Percentiles rank a stretch among this genome's conserved stretches.
Evolutionary conservation across 2,888 invertebrate species (phyloP).

Genomic region (Nomada goodeniana): DNA sequence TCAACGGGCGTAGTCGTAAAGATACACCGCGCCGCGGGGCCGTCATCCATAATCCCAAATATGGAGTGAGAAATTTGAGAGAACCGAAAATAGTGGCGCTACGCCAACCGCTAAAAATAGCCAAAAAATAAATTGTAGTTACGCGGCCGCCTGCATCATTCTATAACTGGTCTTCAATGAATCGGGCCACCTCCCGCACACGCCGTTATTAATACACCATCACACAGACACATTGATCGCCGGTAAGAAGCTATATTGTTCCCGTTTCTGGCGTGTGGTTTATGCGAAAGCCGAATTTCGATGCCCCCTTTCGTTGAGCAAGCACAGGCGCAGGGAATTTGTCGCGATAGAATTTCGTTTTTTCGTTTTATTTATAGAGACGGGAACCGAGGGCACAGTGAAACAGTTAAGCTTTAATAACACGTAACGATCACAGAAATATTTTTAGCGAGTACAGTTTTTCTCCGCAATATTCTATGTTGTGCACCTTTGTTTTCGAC

Average conservation of each 20-base stretch:
- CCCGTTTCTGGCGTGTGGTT: conserved; percentile 43
- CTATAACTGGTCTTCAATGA: conserved; percentile 76
- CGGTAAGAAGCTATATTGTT: conserved; percentile 51
- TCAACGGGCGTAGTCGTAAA: conserved; percentile 63
- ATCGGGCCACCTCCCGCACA: conserved; percentile 69
- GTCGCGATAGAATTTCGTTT: too few relatives aligned
- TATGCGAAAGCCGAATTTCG: conserved; percentile 13
- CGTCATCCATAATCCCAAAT: conserved; percentile 81
- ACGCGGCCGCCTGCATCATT: conserved; percentile 78
- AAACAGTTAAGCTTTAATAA: too few relatives aligned
- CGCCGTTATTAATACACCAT: conserved; percentile 64
- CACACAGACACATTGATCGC: conserved; percentile 40
- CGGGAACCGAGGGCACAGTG: too few relatives aligned
- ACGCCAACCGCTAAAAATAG: conserved; percentile 82
- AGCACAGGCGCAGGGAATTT: too few relatives aligned
- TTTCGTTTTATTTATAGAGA: too few relatives aligned
- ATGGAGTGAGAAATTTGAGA: conserved; percentile 84
- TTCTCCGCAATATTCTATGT: too few relatives aligned
- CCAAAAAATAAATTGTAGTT: conserved; percentile 82
- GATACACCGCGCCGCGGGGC: conserved; percentile 64
- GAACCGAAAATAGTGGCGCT: conserved; percentile 83
- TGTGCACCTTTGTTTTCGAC: too few relatives aligned
- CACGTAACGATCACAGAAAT: too few relatives aligned
- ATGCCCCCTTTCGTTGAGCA: too few relatives aligned
- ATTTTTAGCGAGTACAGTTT: too few relatives aligned